Evolutionary conservation across 2,888 invertebrate genomes (phyloP), one percentile per base, ranked within the genome.

Genomic region (Mellilla xanthometata): DNA sequence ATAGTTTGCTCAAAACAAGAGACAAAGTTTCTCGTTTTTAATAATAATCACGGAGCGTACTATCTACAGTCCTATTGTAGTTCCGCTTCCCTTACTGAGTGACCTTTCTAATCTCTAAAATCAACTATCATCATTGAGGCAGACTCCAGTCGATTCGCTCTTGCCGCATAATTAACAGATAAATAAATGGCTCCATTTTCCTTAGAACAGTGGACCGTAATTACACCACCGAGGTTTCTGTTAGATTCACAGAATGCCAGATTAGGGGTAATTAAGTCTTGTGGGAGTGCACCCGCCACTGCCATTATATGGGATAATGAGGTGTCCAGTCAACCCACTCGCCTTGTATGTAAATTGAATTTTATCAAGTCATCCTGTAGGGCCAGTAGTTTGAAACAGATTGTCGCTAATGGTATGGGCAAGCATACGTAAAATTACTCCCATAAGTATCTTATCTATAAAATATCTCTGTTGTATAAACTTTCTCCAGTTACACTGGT

Each of bases 251-350:
- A 66, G 80, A 82, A 82, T 77, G 72, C 79, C 76, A 81, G 83
- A 86, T 85, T 84, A 84, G 76, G 75, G 78, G 81, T 83, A 84
- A 85, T 86, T 83, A 84, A 83, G 81, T 79, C 79, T 78, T 75
- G 76, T 68, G 79, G 80, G 77, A 81, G 76, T 80, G 79, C 78
- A 66, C 74, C 75, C 72, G 58, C 68, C 71, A 66, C 69, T 67
- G 68, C 77, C 76, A 79, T 85, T 84, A 85, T 79, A 79, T 76
- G 81, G 84, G 82, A 81, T 84, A 86, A 86, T 84, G 84, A 84
- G 84, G 78, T 81, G 86, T 78, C 84, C 84, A 84, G 78, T 79
- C 84, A 76, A 78, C 65, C 67, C 56, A 54, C 77, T 72, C 76
- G 72, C 79, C 76, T 81, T 76, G 77, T 83, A 86, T 84, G 82